These are phyloP conservation scores for Agonum fuliginosum DNA, from an alignment of 2,888 invertebrate genomes.

Conservation along the genomic window DNA sequence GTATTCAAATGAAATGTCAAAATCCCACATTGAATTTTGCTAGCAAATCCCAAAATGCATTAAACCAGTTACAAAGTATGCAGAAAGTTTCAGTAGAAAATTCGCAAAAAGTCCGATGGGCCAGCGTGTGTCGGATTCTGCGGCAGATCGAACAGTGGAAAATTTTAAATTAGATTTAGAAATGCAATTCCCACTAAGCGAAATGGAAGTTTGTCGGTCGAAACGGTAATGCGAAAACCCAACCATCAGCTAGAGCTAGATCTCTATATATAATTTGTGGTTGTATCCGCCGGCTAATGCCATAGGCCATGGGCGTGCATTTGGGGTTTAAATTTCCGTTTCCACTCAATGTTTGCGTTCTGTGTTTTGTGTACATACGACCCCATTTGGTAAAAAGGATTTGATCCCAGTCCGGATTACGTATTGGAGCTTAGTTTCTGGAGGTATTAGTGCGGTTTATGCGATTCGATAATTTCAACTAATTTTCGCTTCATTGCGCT, in stretches of 20 bases:
- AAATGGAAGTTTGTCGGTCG: slow-evolving; percentile 3
- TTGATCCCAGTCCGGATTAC: slow-evolving; percentile 16
- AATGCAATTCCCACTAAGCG: slow-evolving; percentile 13
- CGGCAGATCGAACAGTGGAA: slow-evolving; percentile 19
- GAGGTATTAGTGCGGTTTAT: slow-evolving; percentile 31
- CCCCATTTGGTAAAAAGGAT: slow-evolving; percentile 25
- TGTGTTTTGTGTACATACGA: slow-evolving; percentile 24
- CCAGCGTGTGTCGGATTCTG: background rate
- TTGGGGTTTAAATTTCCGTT: slow-evolving; percentile 42
- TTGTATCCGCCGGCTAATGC: slow-evolving; percentile 23
- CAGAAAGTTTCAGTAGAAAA: slow-evolving; percentile 8
- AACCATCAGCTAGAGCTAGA: background rate
- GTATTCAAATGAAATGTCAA: too few species aligned
- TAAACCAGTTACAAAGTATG: background rate
- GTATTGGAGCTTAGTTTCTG: slow-evolving; percentile 18
- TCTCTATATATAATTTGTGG: slow-evolving; percentile 30
- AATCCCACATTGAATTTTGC: background rate
- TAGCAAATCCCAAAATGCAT: slow-evolving; percentile 19
- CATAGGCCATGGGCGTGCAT: slow-evolving; percentile 20
- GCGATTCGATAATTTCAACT: slow-evolving; percentile 20
- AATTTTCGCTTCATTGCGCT: slow-evolving; percentile 21
- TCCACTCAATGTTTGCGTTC: slow-evolving; percentile 21
- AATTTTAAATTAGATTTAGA: slow-evolving; percentile 51
- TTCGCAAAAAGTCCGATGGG: background rate
- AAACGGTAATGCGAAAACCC: slow-evolving; percentile 12